Base-by-base conservation (phyloP, 2,113 vertebrate genomes). In the Pseudonaja textilis region DNA sequence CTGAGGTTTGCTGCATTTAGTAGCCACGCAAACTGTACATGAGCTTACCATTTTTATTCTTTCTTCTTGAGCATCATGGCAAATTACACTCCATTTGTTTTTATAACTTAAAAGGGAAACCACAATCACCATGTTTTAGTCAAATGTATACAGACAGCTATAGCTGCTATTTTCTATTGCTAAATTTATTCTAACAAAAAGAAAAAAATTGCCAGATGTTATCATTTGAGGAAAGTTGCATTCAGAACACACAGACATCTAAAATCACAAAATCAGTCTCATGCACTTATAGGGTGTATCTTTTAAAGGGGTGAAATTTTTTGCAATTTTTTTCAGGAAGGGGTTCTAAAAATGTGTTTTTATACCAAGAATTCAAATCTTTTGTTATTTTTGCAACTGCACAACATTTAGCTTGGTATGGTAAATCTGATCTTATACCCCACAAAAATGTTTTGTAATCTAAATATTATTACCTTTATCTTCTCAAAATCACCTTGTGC, bases 161-260 rank as follows among this genome's bases (percentile, higher is more conserved):
- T 85, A 95, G 61, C 26, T 95, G 47, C 26, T 55, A 91, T 39
- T 92, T 91, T 92, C 91, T 92, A 69, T 59, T 61, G 26, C 93
- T 92, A 95, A 93, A 94, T 94, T 95, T 95, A 95, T 18, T 94
- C 61, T 88, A 88, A 94, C 95, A 92, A 92, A 64, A 0, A 94
- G 95, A 93, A 0, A 0, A 39, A 47, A 29, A 93, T 94, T 90
- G 55, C 93, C 74, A 56, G 93, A 95, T 55, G 93, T 93, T 93
- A 89, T 95, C 90, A 95, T 96, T 93, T 93, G 4, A 90, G 87
- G 92, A 95, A 94, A 29, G 57, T n/a, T 18, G 16, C 89, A 93
- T 94, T 74, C 52, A 91, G 92, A 74, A 90, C 7, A 87, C 23
- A 47, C 39, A 59, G 93, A 26, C 59, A 90, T 85, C 94, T 18